phyloP scores from a whole-genome alignment of 2,113 vertebrate genomes.

The Triplophysa rosa region DNA sequence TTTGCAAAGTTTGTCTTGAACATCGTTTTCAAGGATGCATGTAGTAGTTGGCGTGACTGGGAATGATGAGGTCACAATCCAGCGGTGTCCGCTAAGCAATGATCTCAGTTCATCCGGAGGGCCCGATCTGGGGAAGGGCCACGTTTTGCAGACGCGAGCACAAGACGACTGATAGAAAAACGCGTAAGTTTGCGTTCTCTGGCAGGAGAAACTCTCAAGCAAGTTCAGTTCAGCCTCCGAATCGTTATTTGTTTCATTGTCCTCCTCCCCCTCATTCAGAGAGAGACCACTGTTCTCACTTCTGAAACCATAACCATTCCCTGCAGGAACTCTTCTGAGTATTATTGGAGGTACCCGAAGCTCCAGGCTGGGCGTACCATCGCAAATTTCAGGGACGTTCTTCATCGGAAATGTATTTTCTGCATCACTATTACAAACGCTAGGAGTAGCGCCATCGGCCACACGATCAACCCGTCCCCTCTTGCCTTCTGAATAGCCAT shows the following conservation, averaged over 20 bases:
- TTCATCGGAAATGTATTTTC: not conserved
- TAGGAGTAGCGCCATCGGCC: too few species aligned
- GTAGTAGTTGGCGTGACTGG: not conserved
- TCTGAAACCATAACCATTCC: not conserved
- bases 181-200: slow-evolving; percentile 40
- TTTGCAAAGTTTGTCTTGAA: not conserved
- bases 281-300: not conserved
- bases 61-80: slow-evolving; percentile 20
- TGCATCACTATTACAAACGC: too few species aligned
- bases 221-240: not conserved
- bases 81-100: not conserved
- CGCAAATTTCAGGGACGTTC: not conserved
- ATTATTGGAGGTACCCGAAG: slow-evolving; percentile 22
- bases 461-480: not conserved
- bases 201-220: slow-evolving; percentile 43
- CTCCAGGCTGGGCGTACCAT: not conserved
- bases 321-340: not conserved
- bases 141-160: slow-evolving; percentile 44
- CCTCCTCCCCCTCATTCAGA: slow-evolving; percentile 5
- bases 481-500: not conserved
- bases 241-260: not conserved
- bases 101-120: slow-evolving; percentile 28
- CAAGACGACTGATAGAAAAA: slow-evolving; percentile 16
- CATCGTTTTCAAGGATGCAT: not conserved
- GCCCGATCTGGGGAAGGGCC: slow-evolving; percentile 47